A percentile compares a stretch with the other conserved stretches of the same genome.
Conservation (phyloP, 2,113 vertebrate species). For the Columbina picui region DNA sequence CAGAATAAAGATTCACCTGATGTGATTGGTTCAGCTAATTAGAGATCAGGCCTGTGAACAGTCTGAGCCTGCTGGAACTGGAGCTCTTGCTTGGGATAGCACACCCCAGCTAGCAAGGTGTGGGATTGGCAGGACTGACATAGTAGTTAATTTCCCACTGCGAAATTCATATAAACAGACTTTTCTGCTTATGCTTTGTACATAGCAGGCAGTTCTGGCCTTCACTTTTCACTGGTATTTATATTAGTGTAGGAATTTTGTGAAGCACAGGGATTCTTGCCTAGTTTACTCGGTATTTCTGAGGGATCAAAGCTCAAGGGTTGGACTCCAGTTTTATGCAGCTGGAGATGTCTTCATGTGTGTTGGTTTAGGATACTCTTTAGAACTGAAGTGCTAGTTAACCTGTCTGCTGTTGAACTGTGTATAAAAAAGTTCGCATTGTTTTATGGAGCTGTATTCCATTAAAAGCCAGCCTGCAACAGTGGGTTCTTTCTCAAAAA, state of each 20-base stretch:
- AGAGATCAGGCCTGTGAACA: background rate
- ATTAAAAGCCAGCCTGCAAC: background rate
- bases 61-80: background rate
- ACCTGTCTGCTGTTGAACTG: background rate
- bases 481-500: background rate
- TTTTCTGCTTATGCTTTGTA: background rate
- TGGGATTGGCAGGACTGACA: background rate
- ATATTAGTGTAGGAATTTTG: background rate
- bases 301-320: background rate
- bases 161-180: background rate
- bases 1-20: background rate
- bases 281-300: background rate
- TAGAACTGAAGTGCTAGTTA: background rate
- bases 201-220: background rate
- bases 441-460: background rate
- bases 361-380: background rate
- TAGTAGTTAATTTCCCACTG: background rate
- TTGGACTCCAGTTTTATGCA: background rate
- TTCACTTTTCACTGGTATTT: background rate
- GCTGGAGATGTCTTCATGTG: background rate
- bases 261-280: background rate
- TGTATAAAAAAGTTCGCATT: background rate
- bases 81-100: background rate
- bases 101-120: background rate
- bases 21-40: background rate